Evolutionary conservation across 1,140 invertebrate species (phyloP), one percentile per base, ranked within the genome.

Genomic region (Drosophila baimaii): DNA sequence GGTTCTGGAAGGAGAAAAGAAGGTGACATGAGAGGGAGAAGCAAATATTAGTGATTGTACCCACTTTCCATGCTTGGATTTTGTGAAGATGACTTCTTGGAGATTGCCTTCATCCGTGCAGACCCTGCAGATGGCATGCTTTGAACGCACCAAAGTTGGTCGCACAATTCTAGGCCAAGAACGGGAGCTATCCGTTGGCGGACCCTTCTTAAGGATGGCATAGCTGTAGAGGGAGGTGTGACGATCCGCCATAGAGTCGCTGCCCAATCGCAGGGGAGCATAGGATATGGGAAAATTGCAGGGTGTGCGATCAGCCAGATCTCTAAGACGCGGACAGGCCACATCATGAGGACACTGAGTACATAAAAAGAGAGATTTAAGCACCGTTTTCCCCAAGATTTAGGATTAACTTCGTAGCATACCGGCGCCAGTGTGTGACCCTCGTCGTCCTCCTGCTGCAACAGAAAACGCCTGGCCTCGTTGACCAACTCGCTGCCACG

Each of bases 121-220:
- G 75, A 97, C 84, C 47, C 95, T 93, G 91, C 97, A 98, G 80
- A 97, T 94, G 1, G 94, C 93, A 89, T 97, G 96, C 64, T 94
- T 94, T 1, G 94, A 94, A 51, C 95, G 93, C 13, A 94, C 92
- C 39, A 96, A 89, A 3, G 94, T 94, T 25, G 95, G 94, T 63
- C 95, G 90, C 0, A 98, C 95, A 52, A 98, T 91, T 62, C 97
- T 93, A 1, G 97, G 96, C 97, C 97, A 98, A 25, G 94, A 92
- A 3, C 93, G 79, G 54, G 94, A 93, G 21, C 91, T 35, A 51
- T 92, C 86, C 15, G 92, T 78, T 79, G 94, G 92, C 2, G 81
- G 90, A 92, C 96, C 96, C 95, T 97, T 97, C 89, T 94, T 95
- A 19, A 98, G 91, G 46, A 98, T 94, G 0, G 97, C 93, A 91